Evolutionary conservation across 92 coral and sea anemone species (phyloP), one percentile per base, ranked within the genome.

Genomic region (Parazoanthus swiftii): DNA sequence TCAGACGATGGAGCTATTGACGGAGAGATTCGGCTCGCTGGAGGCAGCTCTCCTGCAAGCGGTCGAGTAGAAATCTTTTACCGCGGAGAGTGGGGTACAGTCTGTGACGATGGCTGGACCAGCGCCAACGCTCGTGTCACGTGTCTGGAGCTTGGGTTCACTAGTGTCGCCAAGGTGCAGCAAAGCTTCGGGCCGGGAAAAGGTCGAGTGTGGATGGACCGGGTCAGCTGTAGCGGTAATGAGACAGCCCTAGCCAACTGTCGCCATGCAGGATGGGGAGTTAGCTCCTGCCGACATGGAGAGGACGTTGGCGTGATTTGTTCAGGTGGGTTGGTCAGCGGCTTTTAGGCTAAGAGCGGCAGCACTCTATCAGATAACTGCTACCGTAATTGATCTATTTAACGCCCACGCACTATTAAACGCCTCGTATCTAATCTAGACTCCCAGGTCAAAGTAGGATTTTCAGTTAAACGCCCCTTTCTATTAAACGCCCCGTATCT

Each of bases 51-150:
- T 1, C 77, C 73, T 21, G 91, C 86, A 35, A 95, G 93, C 73
- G 98, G 98, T 76, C 94, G 98, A 33, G 90, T 95, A 20, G 98
- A 95, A 82, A 91, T 95, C 58, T 95, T 90, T 76, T 94, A 92
- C 76, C 93, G 88, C 11, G 98, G 98, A 44, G 98, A 95, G 74
- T 95, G 98, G 96, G 98, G 98, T 33, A 93, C 98, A 80, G 92
- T 95, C 36, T 95, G 98, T 72, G 94, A 93, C 35, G 94, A 93
- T 56, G 21, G 25, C 33, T 95, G 98, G 98, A 80, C 88, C 2
- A 43, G 16, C 8, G 77, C 81, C 11, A 94, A 95, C 85, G 96
- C 98, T 26, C 90, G 90, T 33, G 93, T 95, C 38, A 94, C 91
- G 39, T 95, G 98, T 77, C 86, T 33, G 35, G 93, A 92, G 89